phyloP scores from a whole-genome alignment of 2,113 vertebrate genomes.

The Mesoclemmys tuberculata region DNA sequence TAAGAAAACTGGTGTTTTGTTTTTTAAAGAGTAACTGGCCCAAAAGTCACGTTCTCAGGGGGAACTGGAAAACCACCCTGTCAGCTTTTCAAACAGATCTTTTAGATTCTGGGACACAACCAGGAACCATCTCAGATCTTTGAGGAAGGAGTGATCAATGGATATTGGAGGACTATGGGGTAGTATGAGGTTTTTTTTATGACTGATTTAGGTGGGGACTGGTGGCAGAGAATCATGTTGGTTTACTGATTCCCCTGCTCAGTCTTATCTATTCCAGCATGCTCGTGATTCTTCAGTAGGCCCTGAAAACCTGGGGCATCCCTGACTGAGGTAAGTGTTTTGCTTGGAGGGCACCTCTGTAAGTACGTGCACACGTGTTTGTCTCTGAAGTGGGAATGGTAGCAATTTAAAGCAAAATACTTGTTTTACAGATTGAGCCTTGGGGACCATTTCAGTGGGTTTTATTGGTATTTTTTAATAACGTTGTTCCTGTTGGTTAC shows the following conservation, averaged over 20 bases:
- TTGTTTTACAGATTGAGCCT: not conserved
- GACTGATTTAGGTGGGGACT: not conserved
- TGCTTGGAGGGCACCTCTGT: conserved; percentile 2
- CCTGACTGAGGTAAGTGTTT: not conserved
- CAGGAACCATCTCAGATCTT: not conserved
- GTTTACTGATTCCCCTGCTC: not conserved
- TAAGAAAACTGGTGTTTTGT: not conserved
- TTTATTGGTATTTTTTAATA: not conserved
- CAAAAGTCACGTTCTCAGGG: not conserved
- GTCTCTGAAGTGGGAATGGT: not conserved
- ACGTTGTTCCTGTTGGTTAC: not conserved
- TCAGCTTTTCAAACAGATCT: not conserved
- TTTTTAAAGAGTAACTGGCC: not conserved
- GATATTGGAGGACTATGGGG: not conserved
- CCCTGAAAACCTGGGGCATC: not conserved
- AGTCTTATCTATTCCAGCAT: not conserved
- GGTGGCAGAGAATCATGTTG: not conserved
- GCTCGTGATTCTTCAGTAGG: conserved; percentile 22
- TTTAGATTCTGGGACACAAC: not conserved
- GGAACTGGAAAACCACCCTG: not conserved
- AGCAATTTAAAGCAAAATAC: not conserved
- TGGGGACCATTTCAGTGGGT: not conserved
- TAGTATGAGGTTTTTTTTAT: not conserved
- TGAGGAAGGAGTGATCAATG: not conserved
- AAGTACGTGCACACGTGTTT: not conserved